Conservation (phyloP, 2,113 vertebrate genomes). For the Istiophorus platypterus region DNA sequence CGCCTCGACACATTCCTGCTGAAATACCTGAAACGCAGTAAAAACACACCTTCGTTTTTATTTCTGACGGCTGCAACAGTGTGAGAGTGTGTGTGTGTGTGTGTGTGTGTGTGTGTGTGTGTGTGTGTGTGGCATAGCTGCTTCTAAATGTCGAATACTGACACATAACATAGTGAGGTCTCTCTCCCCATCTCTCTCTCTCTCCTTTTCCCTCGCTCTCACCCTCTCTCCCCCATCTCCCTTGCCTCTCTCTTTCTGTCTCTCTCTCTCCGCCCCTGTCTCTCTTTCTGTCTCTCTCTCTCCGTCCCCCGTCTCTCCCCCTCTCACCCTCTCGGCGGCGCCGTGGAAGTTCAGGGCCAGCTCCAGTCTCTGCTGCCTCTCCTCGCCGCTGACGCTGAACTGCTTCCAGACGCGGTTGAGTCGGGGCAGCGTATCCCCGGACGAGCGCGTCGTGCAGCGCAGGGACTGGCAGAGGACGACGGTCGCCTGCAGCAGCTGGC, state of each 20-base stretch:
- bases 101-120: no score
- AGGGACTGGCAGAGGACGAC: constrained; percentile 97
- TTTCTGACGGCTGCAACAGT: no score
- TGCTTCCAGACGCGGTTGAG: constrained; percentile 98
- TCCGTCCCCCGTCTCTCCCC: neutral
- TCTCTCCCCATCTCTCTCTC: neutral
- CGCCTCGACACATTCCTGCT: constrained; percentile 88
- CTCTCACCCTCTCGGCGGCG: constrained; percentile 90
- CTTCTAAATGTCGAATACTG: no score
- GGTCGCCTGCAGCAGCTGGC: constrained; percentile 96
- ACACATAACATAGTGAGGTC: neutral
- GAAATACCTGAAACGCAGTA: constrained; percentile 86
- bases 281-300: neutral
- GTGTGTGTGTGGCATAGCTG: no score
- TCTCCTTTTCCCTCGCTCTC: no score
- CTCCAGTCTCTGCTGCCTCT: constrained; percentile 92
- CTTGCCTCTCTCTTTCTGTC: neutral
- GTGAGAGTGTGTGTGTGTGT: neutral
- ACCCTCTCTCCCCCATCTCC: no score
- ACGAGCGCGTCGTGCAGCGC: constrained; percentile 95
- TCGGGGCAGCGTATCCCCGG: constrained; percentile 94
- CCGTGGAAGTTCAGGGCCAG: constrained; percentile 92
- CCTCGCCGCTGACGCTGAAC: constrained; percentile 93
- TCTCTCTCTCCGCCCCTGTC: neutral
- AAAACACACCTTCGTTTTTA: no score